These are phyloP conservation scores for Chouioia cunea DNA, from an alignment of 2,888 invertebrate genomes.

Conservation along the genomic window DNA sequence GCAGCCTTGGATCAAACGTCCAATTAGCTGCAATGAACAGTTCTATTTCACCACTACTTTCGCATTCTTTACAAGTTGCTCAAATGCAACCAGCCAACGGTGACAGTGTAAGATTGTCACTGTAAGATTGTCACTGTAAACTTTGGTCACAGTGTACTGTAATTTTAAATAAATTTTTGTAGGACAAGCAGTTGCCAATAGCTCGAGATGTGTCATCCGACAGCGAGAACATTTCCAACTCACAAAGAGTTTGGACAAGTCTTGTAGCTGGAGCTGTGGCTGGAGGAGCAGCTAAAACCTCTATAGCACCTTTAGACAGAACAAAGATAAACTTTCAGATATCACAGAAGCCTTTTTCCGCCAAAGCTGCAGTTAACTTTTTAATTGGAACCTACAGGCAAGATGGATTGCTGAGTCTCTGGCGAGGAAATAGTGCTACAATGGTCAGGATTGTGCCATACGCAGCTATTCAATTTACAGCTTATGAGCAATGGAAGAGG, in stretches of 20 bases:
- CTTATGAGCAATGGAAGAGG: slow-evolving; percentile 97
- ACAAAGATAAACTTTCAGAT: slow-evolving; percentile 99
- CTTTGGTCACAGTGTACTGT: background rate
- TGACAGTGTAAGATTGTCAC: slow-evolving; percentile 18
- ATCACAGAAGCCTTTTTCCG: slow-evolving; percentile 81
- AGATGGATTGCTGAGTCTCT: slow-evolving; percentile 88
- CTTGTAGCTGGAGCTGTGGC: slow-evolving; percentile 92
- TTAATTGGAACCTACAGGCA: slow-evolving; percentile 76
- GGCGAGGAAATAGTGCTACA: slow-evolving; percentile 98
- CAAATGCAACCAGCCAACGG: slow-evolving; percentile 3
- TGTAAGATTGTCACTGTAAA: slow-evolving; percentile 12
- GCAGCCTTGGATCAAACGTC: slow-evolving; percentile 29
- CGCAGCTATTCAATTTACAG: slow-evolving; percentile 96
- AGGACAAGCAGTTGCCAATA: slow-evolving; percentile 15
- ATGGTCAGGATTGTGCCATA: slow-evolving; percentile 98
- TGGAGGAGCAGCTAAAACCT: slow-evolving; percentile 95
- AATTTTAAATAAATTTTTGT: slow-evolving; percentile 13
- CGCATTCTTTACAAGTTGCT: background rate
- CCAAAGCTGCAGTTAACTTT: slow-evolving; percentile 79
- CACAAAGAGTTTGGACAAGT: slow-evolving; percentile 81
- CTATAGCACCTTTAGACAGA: slow-evolving; percentile 96
- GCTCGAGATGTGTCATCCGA: background rate
- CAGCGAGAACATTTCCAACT: slow-evolving; percentile 64
- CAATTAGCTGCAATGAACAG: slow-evolving; percentile 24
- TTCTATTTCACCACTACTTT: slow-evolving; percentile 13